Base-by-base conservation (phyloP, 2,888 invertebrate genomes). In the Podotricha telesiphe region DNA sequence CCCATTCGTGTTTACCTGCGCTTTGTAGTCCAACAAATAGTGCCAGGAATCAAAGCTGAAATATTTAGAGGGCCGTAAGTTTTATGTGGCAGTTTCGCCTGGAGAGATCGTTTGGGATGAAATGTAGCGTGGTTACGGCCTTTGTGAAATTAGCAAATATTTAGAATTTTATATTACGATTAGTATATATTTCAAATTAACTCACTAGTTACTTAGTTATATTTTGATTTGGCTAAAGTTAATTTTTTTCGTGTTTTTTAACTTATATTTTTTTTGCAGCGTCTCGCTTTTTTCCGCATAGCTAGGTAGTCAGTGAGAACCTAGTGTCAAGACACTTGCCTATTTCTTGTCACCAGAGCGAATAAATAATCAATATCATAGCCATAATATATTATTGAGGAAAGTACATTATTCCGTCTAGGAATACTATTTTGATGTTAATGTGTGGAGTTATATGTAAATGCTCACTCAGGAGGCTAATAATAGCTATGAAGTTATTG, bases 1-100 rank as follows among this genome's bases (percentile, higher is more conserved):
- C 61, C 73, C 55, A 66, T 75, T 75, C 78, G 75, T 77, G 77
- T 71, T 74, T 68, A 70, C 68, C 66, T 58, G 71, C 73, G 72
- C 76, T 77, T 77, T 78, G 77, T 78, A 73, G 73, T 73, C 73
- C 65, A 70, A 74, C 70, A 64, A 74, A 76, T 72, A 69, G 67
- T 59, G 70, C 68, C 70, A 64, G 70, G 73, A 71, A 75, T 75
- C 75, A 69, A 40, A 55, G 67, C 63, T 73, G 76, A 73, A 72
- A 69, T 75, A 53, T 75, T 76, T 75, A 77, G 68, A 70, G 74
- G 63, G 65, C 65, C 61, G 47, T 72, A 70, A 70, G 67, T 70
- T 67, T 69, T 62, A 64, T 67, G 59, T n/a, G 47, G 70, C 65
- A 51, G 58, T 70, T 65, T 59, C 42, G 61, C 63, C 51, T 62